Evolutionary conservation across 2,888 invertebrate species (phyloP).

Genomic region (Agrotis exclamationis): DNA sequence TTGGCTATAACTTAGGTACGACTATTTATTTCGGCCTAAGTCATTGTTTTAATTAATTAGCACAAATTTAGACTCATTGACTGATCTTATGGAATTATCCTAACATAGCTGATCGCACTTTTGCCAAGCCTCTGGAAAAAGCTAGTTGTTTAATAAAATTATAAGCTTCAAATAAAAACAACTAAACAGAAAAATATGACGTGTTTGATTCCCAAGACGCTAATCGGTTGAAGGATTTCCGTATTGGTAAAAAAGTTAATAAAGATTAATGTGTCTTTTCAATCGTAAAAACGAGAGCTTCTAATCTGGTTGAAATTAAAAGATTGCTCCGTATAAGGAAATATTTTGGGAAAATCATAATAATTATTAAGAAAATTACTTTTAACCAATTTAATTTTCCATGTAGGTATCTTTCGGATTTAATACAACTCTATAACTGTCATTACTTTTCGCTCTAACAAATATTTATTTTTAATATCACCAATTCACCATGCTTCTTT

Average conservation of each 20-base stretch:
- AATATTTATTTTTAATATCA: not conserved
- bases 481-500: not conserved
- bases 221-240: conserved; percentile 34
- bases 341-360: not conserved
- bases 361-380: not conserved
- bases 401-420: not conserved
- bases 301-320: conserved; percentile 21
- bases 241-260: conserved; percentile 15
- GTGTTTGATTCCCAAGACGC: conserved; percentile 35
- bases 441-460: not conserved
- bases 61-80: no score
- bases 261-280: conserved; percentile 39
- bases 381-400: not conserved
- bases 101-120: no score
- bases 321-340: not conserved
- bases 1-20: no score
- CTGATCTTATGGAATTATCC: no score
- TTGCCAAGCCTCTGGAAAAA: no score
- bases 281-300: conserved; percentile 12
- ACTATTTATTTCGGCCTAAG: no score
- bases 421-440: not conserved
- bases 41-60: no score
- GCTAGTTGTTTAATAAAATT: not conserved
- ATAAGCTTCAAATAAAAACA: not conserved
- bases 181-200: not conserved